Conservation (phyloP, 2,113 vertebrate species). For the Lasiurus cinereus region DNA sequence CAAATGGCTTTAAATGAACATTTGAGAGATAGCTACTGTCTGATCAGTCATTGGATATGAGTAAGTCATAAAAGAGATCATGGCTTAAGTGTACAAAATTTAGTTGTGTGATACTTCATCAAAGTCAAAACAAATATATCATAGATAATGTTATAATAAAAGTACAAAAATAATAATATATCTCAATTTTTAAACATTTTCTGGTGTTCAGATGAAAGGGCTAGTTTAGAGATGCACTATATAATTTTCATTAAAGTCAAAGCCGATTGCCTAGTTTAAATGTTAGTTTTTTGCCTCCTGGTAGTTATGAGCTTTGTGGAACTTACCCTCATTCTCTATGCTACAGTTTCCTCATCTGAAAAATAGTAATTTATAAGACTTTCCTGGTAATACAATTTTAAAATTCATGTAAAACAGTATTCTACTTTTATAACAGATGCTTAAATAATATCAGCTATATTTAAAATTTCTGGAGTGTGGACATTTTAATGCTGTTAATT, state of each 20-base stretch:
- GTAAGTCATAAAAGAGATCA: neutral
- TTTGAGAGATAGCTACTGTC: neutral
- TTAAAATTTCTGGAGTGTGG: neutral
- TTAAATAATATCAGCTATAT: neutral
- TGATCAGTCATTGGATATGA: neutral
- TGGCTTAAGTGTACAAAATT: neutral
- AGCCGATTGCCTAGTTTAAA: neutral
- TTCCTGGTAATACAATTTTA: slow-evolving; percentile 13
- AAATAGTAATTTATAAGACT: neutral
- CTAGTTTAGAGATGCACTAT: neutral
- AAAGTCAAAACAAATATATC: neutral
- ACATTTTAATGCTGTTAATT: neutral
- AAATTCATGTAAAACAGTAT: neutral
- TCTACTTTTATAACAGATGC: neutral
- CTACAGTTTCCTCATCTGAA: neutral
- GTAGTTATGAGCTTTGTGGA: neutral
- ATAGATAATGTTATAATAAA: neutral
- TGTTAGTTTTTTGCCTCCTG: neutral
- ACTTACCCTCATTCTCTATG: neutral
- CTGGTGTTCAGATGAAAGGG: neutral
- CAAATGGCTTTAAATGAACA: neutral
- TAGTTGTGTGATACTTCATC: neutral
- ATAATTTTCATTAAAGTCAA: neutral
- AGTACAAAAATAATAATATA: neutral
- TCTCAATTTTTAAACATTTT: neutral